phyloP scores from a whole-genome alignment of 2,888 invertebrate species.

The Pherbina coryleti region DNA sequence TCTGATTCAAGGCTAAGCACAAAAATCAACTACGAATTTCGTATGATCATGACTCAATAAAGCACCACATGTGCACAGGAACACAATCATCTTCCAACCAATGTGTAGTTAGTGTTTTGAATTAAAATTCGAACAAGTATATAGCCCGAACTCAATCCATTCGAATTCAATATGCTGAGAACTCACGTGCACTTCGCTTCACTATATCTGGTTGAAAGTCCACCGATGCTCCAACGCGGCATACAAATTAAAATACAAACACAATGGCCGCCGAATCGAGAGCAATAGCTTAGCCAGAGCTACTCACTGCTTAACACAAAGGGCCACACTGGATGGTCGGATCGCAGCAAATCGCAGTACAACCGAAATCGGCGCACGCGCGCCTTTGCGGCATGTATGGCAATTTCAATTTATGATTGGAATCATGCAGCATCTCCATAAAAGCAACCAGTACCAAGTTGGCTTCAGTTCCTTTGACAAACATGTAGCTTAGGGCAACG shows the following conservation, averaged over 20 bases:
- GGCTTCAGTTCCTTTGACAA: neutral
- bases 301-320: neutral
- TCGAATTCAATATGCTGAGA: neutral
- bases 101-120: neutral
- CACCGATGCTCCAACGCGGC: neutral
- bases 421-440: conserved; percentile 48
- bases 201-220: neutral
- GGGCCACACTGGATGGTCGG: neutral
- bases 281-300: neutral
- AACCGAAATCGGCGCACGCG: neutral
- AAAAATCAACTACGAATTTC: no score
- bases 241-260: neutral
- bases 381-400: conserved; percentile 14
- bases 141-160: neutral
- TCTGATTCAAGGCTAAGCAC: no score
- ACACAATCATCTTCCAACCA: no score
- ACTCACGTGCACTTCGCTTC: neutral
- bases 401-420: conserved; percentile 51
- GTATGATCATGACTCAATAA: no score
- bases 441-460: conserved; percentile 11
- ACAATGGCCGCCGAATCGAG: neutral
- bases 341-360: neutral
- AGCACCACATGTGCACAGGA: no score
- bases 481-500: neutral
- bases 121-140: neutral